Evolutionary conservation across 2,888 invertebrate genomes (phyloP).

Genomic region (Drosophila anomalata): DNA sequence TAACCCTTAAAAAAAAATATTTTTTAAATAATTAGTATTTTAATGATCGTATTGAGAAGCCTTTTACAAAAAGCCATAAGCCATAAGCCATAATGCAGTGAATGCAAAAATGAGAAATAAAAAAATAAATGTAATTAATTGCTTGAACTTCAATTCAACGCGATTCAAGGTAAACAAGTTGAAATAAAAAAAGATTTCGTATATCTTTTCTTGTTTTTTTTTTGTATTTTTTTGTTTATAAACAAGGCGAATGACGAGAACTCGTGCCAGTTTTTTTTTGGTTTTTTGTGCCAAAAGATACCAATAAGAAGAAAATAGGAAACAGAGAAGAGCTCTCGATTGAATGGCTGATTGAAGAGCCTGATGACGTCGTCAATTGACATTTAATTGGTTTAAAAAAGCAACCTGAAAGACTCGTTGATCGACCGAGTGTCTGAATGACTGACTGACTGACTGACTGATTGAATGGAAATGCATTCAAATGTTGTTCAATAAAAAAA

Average conservation of each 20-base stretch:
- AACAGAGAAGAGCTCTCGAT: constrained; percentile 7
- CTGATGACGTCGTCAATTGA: constrained; percentile 69
- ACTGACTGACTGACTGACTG: constrained; percentile 28
- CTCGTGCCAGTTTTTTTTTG: constrained; percentile 47
- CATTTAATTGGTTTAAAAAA: constrained; percentile 57
- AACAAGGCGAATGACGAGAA: constrained; percentile 57
- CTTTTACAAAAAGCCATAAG: constrained; percentile 14
- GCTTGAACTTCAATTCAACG: constrained; percentile 71
- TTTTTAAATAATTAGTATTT: constrained; percentile 6
- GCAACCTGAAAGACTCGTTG: constrained; percentile 38
- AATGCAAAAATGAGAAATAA: constrained; percentile 24
- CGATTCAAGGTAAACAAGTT: constrained; percentile 73
- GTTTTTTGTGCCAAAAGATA: constrained; percentile 55
- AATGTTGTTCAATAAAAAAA: constrained; percentile 45
- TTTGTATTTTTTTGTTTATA: constrained; percentile 56
- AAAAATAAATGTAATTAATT: constrained; percentile 54
- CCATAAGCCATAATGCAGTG: constrained; percentile 10
- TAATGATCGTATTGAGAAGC: constrained; percentile 28
- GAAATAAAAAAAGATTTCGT: constrained; percentile 59
- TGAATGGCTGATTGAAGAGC: constrained; percentile 31
- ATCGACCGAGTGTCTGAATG: constrained; percentile 26
- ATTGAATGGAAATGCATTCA: constrained; percentile 48
- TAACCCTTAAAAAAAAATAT: not conserved
- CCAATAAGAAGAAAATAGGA: constrained; percentile 32
- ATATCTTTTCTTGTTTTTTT: constrained; percentile 39